phyloP scores from a whole-genome alignment of 1,140 invertebrate genomes.

The Venustaconcha ellipsiformis region DNA sequence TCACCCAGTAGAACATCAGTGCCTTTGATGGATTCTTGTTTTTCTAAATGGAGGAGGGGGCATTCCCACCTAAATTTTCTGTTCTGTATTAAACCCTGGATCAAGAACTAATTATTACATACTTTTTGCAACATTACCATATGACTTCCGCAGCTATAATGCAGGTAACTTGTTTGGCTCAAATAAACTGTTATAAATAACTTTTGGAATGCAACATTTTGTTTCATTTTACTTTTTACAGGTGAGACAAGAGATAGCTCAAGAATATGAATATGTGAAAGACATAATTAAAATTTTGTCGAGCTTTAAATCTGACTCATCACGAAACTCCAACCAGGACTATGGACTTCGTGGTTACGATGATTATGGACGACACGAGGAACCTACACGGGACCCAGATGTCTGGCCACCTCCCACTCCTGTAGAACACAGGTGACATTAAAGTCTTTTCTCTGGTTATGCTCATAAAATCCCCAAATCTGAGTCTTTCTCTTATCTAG shows the following conservation, averaged over 20 bases:
- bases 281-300: slow-evolving; percentile 79
- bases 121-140: too few species aligned
- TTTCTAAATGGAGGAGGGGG: too few species aligned
- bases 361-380: slow-evolving; percentile 71
- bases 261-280: slow-evolving; percentile 93
- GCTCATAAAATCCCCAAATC: too few species aligned
- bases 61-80: too few species aligned
- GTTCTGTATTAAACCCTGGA: too few species aligned
- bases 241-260: slow-evolving; percentile 89
- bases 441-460: not conserved
- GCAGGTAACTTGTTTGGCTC: not conserved
- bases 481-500: too few species aligned
- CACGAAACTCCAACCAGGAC: slow-evolving; percentile 28
- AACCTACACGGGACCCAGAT: slow-evolving; percentile 76
- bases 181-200: not conserved
- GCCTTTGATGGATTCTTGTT: too few species aligned
- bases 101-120: too few species aligned
- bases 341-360: slow-evolving; percentile 39
- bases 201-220: not conserved
- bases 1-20: too few species aligned
- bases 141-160: too few species aligned
- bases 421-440: slow-evolving; percentile 78
- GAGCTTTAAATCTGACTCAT: slow-evolving; percentile 73
- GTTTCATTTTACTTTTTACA: slow-evolving; percentile 59
- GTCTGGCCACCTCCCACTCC: slow-evolving; percentile 91